These are phyloP conservation scores for Ophioninae sp. DNA, from an alignment of 2,888 invertebrate genomes.

Conservation along the genomic window DNA sequence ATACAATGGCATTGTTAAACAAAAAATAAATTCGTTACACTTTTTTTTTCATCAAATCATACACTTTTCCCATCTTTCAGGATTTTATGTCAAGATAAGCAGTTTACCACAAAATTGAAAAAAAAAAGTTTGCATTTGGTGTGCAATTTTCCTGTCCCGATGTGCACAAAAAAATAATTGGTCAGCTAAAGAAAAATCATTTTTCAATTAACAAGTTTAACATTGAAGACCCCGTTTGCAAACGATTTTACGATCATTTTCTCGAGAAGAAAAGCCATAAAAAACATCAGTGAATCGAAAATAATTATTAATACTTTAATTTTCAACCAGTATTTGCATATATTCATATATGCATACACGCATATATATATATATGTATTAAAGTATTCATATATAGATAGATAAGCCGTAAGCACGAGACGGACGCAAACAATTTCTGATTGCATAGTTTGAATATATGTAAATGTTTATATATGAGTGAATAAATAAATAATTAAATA, in stretches of 20 bases:
- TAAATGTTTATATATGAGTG: not conserved
- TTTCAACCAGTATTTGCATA: not conserved
- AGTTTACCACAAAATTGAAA: not conserved
- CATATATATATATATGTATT: constrained; percentile 7
- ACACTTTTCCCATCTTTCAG: not conserved
- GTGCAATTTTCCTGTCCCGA: not conserved
- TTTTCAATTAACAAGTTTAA: not conserved
- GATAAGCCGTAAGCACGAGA: constrained; percentile 54
- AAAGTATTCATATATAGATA: constrained; percentile 26
- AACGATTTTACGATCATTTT: not conserved
- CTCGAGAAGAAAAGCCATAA: not conserved
- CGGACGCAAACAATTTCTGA: constrained; percentile 43
- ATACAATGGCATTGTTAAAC: not conserved
- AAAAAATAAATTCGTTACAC: not conserved
- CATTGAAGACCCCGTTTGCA: not conserved
- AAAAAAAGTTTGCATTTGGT: not conserved
- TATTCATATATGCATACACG: constrained; percentile 4
- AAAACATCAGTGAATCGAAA: not conserved
- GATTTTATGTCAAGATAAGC: not conserved
- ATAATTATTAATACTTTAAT: not conserved
- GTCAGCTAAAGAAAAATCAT: not conserved
- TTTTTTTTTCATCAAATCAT: not conserved
- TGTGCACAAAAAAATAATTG: not conserved
- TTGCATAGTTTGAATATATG: constrained; percentile 32
- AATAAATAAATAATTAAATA: constrained; percentile 1